Conservation (phyloP, 2,113 vertebrate species). For the Sceloporus undulatus region DNA sequence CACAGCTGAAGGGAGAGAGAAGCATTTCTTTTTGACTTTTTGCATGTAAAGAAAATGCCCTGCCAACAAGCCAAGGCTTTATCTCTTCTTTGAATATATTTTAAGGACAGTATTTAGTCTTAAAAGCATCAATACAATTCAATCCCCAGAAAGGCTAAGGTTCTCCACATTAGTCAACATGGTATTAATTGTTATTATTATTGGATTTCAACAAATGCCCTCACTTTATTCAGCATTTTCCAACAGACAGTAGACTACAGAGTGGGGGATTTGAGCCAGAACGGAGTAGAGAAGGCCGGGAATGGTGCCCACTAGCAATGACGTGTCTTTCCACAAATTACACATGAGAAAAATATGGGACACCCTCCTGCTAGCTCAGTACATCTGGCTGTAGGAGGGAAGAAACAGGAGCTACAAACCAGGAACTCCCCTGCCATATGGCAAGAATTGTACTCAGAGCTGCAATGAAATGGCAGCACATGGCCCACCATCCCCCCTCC, state of each 20-base stretch:
- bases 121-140: too few relatives aligned
- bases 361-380: background rate
- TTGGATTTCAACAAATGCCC: background rate
- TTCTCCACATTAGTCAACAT: too few relatives aligned
- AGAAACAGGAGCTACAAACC: background rate
- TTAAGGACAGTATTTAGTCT: too few relatives aligned
- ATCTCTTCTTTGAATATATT: too few relatives aligned
- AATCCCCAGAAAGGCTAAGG: too few relatives aligned
- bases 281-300: background rate
- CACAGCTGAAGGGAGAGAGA: too few relatives aligned
- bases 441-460: background rate
- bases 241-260: background rate
- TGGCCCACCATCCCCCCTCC: background rate
- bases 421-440: conserved; percentile 22
- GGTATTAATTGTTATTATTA: background rate
- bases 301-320: background rate
- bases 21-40: too few relatives aligned
- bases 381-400: conserved; percentile 2
- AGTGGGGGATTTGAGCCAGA: background rate
- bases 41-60: too few relatives aligned
- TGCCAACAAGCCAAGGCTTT: too few relatives aligned
- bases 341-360: background rate
- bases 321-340: conserved; percentile 7
- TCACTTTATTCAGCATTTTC: background rate
- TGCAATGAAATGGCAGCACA: background rate